Evolutionary conservation across 2,888 invertebrate species (phyloP), one percentile per base, ranked within the genome.

Genomic region (Drosophila vallismaia): DNA sequence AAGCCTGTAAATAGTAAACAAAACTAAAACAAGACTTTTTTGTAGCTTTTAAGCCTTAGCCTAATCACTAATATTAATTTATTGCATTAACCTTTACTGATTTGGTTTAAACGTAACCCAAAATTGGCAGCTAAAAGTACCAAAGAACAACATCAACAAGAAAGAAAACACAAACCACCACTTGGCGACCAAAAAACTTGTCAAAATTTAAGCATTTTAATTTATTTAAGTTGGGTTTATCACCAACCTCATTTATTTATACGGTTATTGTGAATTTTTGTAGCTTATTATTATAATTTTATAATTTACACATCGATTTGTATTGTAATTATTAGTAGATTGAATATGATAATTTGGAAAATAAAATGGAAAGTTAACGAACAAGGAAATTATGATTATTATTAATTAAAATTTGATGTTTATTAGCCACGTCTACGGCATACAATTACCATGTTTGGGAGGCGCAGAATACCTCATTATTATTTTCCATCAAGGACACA

Each of bases 61-160:
- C 9, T 53, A 33, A 24, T 53, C 8, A 74, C 19, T 75, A 67
- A 75, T 48, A 50, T 42, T 74, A 49, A 63, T 72, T 67, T 69
- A 66, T 66, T 62, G 59, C 45, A 57, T 59, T 53, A 54, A 36
- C 54, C 70, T 71, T 72, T 56, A 67, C 71, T 63, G 58, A 71
- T 82, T 79, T 63, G 76, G 53, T 49, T 55, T 40, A 42, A 76
- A 64, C 75, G 71, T 70, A 82, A 81, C 71, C 72, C 51, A 54
- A 76, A 82, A 87, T 85, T 82, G 80, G 82, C 89, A 89, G 89
- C 89, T 89, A 89, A 89, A 77, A 75, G 83, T 82, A 89, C 89
- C 89, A 89, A 89, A 89, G 89, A 89, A 79, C 51, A 66, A 67
- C 53, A 79, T 40, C 66, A 60, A 56, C 55, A 56, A 73, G 38